Base-by-base conservation (phyloP, 64 coral and sea anemone genomes). In the Montipora efflorescens region DNA sequence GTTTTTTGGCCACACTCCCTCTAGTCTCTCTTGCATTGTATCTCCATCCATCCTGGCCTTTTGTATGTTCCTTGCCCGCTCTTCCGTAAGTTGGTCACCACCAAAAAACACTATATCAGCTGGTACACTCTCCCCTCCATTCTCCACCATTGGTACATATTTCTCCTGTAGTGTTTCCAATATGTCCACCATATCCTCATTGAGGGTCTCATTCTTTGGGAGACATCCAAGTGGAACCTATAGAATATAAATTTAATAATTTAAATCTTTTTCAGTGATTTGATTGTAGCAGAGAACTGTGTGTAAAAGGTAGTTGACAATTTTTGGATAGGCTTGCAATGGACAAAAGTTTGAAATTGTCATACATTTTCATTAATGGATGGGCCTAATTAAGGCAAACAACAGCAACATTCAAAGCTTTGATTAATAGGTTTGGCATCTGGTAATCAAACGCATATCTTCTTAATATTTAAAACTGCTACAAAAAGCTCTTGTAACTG, bases 181-280 rank as follows among this genome's bases (percentile, higher is more conserved):
- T 14, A 95, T 95, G 80, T 95, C 88, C 48, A 95, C 71, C 93
- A 90, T 95, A 71, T 95, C 93, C 22, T 95, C 93, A 86, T 95
- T 95, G 22, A 84, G 16, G 79, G 64, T 95, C 51, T 94, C 93
- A 78, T 84, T 94, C 79, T 90, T 94, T 94, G 86, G 78, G 67
- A 94, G 49, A 45, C 50, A 69, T n/a, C 90, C 87, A 81, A 94
- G 92, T 28, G 78, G 92, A 8, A 94, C 78, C 84, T 94, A 83
- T 80, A 69, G 48, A 71, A 43, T 16, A 69, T 62, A 80, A 47
- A 91, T 59, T 67, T 18, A 51, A 50, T 46, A 59, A 62, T 78
- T 77, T 90, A 68, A 28, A 28, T 2, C 10, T 3, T 57, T 57
- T 57, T 72, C 47, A 48, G 67, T 7, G 72, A 67, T 67, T 49